Evolutionary conservation across 1,140 invertebrate species (phyloP).

Genomic region (Bombus confusus): DNA sequence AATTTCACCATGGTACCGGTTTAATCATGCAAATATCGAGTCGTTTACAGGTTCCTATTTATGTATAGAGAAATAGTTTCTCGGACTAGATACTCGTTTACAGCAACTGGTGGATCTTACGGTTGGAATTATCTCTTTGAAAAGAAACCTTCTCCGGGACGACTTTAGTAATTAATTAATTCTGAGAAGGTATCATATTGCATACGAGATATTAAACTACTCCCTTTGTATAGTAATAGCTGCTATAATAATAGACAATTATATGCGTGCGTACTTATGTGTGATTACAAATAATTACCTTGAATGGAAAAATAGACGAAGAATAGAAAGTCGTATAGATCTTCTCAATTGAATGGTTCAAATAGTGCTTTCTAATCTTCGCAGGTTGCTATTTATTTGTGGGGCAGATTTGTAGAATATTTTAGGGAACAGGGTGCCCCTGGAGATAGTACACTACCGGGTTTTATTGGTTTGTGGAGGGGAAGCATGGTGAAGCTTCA

Average conservation of each 20-base stretch:
- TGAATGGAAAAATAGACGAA: background rate
- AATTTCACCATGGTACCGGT: background rate
- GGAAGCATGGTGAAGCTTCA: background rate
- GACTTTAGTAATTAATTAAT: background rate
- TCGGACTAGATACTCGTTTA: background rate
- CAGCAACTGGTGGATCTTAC: slow-evolving; percentile 9
- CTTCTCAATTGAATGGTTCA: background rate
- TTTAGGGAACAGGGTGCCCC: background rate
- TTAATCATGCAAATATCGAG: background rate
- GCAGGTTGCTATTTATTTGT: background rate
- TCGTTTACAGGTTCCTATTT: background rate
- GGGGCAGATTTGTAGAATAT: background rate
- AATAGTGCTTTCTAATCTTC: background rate
- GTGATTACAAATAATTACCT: background rate
- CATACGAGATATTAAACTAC: background rate
- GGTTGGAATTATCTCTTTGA: background rate
- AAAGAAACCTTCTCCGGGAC: background rate
- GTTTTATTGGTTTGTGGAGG: slow-evolving; percentile 19
- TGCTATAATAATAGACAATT: background rate
- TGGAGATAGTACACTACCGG: background rate
- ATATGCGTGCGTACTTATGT: too few relatives aligned
- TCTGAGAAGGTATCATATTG: background rate
- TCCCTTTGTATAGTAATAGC: too few relatives aligned
- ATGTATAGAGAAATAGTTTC: background rate
- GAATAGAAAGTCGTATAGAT: background rate